Base-by-base conservation (phyloP, 2,888 invertebrate species). In the Leucophenga montana region DNA sequence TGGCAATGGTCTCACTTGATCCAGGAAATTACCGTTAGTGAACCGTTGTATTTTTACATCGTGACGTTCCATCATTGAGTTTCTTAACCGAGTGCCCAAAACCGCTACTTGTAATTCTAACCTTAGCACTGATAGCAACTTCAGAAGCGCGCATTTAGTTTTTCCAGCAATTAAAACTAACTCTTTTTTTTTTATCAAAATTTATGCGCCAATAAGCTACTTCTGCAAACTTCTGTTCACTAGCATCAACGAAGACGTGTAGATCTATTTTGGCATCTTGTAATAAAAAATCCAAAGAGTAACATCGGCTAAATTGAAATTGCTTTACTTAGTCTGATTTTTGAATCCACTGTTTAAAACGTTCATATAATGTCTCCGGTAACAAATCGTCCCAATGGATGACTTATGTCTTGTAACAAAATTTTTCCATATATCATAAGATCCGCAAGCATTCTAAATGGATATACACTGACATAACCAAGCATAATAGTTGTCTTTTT, bases 11-110 rank as follows among this genome's bases (percentile, higher is more conserved):
- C 68, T 0, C 71, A 70, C 18, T 61, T 66, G 27, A 74, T 68
- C 76, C 72, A 77, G 3, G 68, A 54, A 18, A 75, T 44, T 5
- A 73, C 70, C 0, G 74, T 74, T 44, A 64, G 39, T 5, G 8
- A n/a, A n/a, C n/a, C 9, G 11, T 8, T 39, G 8, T 11, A 39
- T 8, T 5, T 39, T 5, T 11, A 39, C 9, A 1, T 39, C 39
- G 9, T 39, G 39, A 11, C 39, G 1, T 39, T 39, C 9, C 11
- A 39, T 11, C n/a, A 39, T 11, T 8, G 39, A 11, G 1, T 11
- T 39, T 8, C 9, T 39, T 8, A 39, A 11, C 8, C 39, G 3
- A 8, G 39, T 39, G 11, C 39, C 39, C 1, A 39, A 11, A 11
- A 39, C 3, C 1, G 39, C 39, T 8, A 8, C 39, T 11, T 39